Evolutionary conservation across 2,888 invertebrate genomes (phyloP).

Genomic region (Lycia hirtaria): DNA sequence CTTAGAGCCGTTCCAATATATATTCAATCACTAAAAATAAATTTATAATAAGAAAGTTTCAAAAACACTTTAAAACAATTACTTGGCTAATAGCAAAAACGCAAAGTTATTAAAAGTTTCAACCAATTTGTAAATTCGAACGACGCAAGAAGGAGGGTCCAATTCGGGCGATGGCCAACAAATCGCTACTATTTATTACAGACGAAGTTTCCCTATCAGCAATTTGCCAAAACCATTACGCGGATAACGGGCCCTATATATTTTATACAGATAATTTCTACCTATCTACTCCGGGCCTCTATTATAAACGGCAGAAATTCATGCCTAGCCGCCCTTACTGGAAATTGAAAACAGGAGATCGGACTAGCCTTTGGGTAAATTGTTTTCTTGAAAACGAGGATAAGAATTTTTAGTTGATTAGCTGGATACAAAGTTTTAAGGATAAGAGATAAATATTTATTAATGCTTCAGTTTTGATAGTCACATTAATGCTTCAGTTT

Average conservation of each 20-base stretch:
- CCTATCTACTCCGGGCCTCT: conserved; percentile 32
- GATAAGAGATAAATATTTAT: too few relatives aligned
- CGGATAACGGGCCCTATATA: conserved; percentile 58
- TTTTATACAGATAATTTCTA: conserved; percentile 40
- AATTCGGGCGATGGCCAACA: conserved; percentile 55
- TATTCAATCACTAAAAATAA: conserved; percentile 20
- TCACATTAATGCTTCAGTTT: too few relatives aligned
- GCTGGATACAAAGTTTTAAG: too few relatives aligned
- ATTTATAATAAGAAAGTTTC: conserved; percentile 30
- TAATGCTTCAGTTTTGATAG: too few relatives aligned
- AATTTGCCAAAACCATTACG: conserved; percentile 70
- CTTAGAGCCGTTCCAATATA: too few relatives aligned
- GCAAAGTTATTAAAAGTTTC: conserved; percentile 50
- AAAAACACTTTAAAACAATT: conserved; percentile 32
- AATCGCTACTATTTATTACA: conserved; percentile 73
- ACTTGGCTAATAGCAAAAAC: conserved; percentile 22
- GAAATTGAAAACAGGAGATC: conserved; percentile 20
- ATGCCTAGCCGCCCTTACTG: conserved; percentile 6
- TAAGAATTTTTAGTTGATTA: conserved; percentile 1
- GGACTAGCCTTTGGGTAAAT: background rate
- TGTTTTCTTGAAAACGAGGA: conserved; percentile 2
- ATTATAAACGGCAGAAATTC: conserved; percentile 25
- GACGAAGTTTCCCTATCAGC: conserved; percentile 72
- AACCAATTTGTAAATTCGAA: conserved; percentile 37
- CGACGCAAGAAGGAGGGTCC: conserved; percentile 45